Percentiles rank a stretch among this genome's conserved stretches.
Conservation (phyloP, 2,113 vertebrate genomes). For the Actinemys pallida region DNA sequence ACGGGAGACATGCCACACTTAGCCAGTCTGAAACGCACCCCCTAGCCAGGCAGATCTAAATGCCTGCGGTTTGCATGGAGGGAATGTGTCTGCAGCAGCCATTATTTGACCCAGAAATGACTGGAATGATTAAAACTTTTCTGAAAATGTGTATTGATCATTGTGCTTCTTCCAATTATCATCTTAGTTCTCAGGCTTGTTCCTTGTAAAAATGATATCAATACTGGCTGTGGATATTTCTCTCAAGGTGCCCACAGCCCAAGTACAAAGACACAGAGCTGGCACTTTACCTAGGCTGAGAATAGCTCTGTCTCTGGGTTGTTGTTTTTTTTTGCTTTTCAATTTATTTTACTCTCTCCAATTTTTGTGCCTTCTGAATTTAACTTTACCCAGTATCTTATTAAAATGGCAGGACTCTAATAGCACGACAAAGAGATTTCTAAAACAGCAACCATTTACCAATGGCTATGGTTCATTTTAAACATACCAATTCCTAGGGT, state of each 20-base stretch:
- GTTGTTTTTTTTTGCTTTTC: not conserved
- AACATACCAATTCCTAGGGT: not conserved
- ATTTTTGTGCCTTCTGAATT: not conserved
- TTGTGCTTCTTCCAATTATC: not conserved
- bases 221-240: not conserved
- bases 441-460: not conserved
- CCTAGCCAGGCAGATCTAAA: not conserved
- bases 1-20: not conserved
- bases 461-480: not conserved
- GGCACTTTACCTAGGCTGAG: not conserved
- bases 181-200: not conserved
- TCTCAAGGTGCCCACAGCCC: not conserved
- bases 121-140: not conserved
- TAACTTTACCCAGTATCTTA: not conserved
- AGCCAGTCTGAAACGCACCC: not conserved
- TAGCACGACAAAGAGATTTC: not conserved
- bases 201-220: not conserved
- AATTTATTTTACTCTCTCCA: not conserved
- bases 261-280: not conserved
- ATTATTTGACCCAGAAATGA: not conserved
- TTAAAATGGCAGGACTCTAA: not conserved
- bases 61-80: not conserved
- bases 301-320: not conserved
- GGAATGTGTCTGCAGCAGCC: not conserved
- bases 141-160: not conserved